phyloP scores from a whole-genome alignment of 2,113 vertebrate species.

The Strix aluco region DNA sequence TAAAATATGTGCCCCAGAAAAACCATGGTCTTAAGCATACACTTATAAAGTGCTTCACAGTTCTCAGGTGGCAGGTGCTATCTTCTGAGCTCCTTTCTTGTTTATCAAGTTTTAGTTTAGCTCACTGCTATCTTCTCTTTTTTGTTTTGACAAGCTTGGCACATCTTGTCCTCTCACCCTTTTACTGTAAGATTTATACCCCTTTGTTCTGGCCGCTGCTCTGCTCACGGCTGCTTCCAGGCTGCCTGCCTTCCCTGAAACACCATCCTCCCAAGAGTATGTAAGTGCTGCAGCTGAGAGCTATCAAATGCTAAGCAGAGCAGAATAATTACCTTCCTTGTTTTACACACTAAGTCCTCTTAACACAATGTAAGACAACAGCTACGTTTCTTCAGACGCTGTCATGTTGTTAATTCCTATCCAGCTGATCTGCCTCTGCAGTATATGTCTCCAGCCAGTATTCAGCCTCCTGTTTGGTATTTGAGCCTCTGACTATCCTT shows the following conservation, averaged over 20 bases:
- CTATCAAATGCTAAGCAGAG: conserved; percentile 39
- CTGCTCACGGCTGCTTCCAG: neutral
- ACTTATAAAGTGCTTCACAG: neutral
- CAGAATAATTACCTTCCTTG: conserved; percentile 55
- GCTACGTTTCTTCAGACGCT: neutral
- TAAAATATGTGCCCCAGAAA: neutral
- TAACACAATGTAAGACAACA: neutral
- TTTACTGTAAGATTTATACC: neutral
- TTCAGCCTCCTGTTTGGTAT: neutral
- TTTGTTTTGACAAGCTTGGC: neutral
- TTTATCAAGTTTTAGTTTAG: neutral
- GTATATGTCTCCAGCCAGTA: neutral
- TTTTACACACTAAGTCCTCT: neutral
- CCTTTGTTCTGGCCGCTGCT: neutral
- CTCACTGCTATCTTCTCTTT: neutral
- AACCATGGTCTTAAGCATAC: neutral
- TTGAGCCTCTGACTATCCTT: neutral
- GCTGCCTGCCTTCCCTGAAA: neutral
- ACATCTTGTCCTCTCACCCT: neutral
- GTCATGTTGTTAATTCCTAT: neutral
- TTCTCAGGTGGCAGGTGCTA: neutral
- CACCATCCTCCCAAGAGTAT: neutral
- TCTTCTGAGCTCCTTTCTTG: neutral
- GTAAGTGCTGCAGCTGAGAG: conserved; percentile 4
- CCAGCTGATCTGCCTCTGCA: neutral